A percentile compares a stretch with the other conserved stretches of the same genome.
phyloP scores from a whole-genome alignment of 2,113 vertebrate genomes.

The Scortum barcoo region DNA sequence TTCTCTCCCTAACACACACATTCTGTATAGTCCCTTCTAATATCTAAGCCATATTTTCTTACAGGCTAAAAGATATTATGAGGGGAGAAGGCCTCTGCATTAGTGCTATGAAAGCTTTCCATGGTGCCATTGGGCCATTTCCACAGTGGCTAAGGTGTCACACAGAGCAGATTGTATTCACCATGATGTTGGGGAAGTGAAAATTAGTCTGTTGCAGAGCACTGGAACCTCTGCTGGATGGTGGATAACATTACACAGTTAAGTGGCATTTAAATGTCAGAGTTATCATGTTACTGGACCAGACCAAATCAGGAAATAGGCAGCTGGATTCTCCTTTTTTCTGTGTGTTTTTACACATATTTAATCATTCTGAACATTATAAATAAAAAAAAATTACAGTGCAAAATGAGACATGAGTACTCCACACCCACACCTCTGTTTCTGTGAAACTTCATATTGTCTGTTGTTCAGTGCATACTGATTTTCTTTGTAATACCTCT shows the following conservation, averaged over 20 bases:
- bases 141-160: not conserved
- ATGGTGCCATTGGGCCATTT: not conserved
- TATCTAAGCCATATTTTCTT: not conserved
- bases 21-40: not conserved
- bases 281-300: slow-evolving; percentile 15
- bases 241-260: slow-evolving; percentile 37
- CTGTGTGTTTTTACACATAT: not conserved
- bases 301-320: slow-evolving; percentile 6
- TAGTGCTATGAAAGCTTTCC: not conserved
- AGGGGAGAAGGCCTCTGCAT: not conserved
- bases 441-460: slow-evolving; percentile 1
- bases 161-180: slow-evolving; percentile 18
- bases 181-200: not conserved
- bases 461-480: not conserved
- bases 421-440: not conserved
- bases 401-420: slow-evolving; percentile 12
- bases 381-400: slow-evolving; percentile 37
- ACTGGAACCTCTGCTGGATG: slow-evolving; percentile 49
- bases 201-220: slow-evolving; percentile 1
- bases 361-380: slow-evolving; percentile 51
- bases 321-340: not conserved
- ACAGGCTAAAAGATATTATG: not conserved
- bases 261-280: slow-evolving; percentile 37
- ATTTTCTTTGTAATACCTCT: slow-evolving; percentile 13
- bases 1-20: slow-evolving; percentile 9